These are phyloP conservation scores for Tuberolachnus salignus DNA, from an alignment of 2,888 invertebrate genomes.

Conservation along the genomic window DNA sequence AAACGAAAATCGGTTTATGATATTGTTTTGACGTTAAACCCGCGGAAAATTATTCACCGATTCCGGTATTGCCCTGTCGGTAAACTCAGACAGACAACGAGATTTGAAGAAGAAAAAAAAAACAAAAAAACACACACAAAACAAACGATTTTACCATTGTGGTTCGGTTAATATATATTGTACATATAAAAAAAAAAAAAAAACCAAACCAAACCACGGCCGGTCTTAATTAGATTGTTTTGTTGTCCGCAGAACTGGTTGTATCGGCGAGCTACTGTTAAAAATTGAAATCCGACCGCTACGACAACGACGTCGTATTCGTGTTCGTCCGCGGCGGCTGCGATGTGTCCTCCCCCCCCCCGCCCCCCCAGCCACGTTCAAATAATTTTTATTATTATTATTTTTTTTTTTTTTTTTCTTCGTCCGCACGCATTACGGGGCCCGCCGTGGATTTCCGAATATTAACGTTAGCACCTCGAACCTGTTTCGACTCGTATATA, in stretches of 20 bases:
- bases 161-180: neutral
- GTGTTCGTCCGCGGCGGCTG: too few relatives aligned
- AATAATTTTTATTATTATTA: too few relatives aligned
- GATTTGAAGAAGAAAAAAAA: conserved; percentile 1
- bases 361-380: too few relatives aligned
- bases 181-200: neutral
- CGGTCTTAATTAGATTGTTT: conserved; percentile 47
- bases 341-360: too few relatives aligned
- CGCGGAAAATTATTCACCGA: neutral
- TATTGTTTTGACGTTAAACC: neutral
- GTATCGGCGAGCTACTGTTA: conserved; percentile 10
- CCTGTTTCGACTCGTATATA: conserved; percentile 10
- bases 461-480: conserved; percentile 40
- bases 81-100: conserved; percentile 36
- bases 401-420: neutral
- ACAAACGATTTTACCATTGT: neutral
- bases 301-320: neutral
- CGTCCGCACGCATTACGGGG: neutral
- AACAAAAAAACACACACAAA: too few relatives aligned
- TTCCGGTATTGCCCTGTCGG: conserved; percentile 34
- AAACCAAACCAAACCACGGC: conserved; percentile 5
- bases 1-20: neutral
- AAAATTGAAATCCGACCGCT: conserved; percentile 23
- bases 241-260: conserved; percentile 43
- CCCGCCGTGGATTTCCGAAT: conserved; percentile 27